Evolutionary conservation across 2,797 vertebrate genomes (phyloP), one percentile per base, ranked within the genome.

Genomic region (Anableps anableps): DNA sequence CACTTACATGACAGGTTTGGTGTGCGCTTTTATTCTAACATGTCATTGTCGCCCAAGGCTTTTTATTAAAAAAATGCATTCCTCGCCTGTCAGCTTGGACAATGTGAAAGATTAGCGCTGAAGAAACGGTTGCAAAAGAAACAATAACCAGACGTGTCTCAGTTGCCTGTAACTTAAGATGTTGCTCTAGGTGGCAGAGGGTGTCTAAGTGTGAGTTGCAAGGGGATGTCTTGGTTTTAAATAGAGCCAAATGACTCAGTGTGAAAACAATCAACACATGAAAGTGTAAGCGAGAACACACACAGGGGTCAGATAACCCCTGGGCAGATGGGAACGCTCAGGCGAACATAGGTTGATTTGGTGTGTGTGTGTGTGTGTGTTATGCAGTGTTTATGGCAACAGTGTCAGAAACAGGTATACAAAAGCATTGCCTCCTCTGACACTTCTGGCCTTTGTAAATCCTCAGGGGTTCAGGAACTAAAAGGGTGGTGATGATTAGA

Each of bases 401-500:
- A 74, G 87, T 93, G 93, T 94, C 86, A 92, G 87, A 79, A 85
- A 90, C 38, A 36, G 80, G 78, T 86, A 88, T 86, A 78, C 80
- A 76, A 89, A 90, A 82, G 86, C 86, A 84, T 89, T 86, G 83
- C 80, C 90, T 86, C 47, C 81, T 85, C 68, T 85, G 85, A 89
- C 89, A 91, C 78, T 87, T 90, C 86, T 92, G 89, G 91, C 93
- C 92, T 86, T 80, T 85, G 74, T 71, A 81, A 86, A 88, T 84
- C 84, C 92, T 94, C 85, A 76, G 34, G 64, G 91, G 90, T 88
- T 84, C 72, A 68, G 85, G 60, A 90, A 86, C 93, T 94, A 92
- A 95, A 94, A 94, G 90, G 90, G 79, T 90, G 84, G 90, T 84
- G 92, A 95, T 96, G 95, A 96, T 95, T 95, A 94, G 92, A 89